Evolutionary conservation across 2,888 invertebrate species (phyloP), one percentile per base, ranked within the genome.

Genomic region (Pristionchus entomophagus): DNA sequence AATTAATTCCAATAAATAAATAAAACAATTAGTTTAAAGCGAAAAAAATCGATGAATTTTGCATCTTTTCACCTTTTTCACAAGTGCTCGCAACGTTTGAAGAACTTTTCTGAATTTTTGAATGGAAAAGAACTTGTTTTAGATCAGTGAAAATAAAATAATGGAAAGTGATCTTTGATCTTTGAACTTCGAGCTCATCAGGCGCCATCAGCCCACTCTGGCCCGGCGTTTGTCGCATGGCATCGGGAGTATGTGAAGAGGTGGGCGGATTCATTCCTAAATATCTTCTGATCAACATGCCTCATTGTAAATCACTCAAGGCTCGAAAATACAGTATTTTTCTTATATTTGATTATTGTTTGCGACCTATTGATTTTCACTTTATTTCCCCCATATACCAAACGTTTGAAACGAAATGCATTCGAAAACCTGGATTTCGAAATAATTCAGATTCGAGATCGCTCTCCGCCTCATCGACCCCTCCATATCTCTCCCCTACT

Each of bases 221-320:
- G 82, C 10, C 82, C 82, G 2, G 29, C 82, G 26, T 82, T 82
- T 29, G 59, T 82, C n/a, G 38, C 82, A 26, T 82, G 82, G 82
- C 82, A 82, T 19, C 49, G 82, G 49, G 82, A 82, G 41, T 82
- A 82, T 22, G 41, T 82, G 17, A 82, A 82, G 82, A 82, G 82
- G 82, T 59, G 45, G 14, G 14, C 45, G 6, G 14, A 6, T 45
- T 45, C 45, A 45, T 45, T 6, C 45, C 6, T 45, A 45, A 6
- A 45, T 45, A 45, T 45, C 45, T 45, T 45, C 45, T 6, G 45
- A 10, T 45, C 45, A 14, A 45, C 45, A 14, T 14, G 45, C 6
- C 8, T 45, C 45, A 22, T n/a, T n/a, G n/a, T n/a, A n/a, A n/a
- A n/a, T n/a, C n/a, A n/a, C n/a, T n/a, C n/a, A n/a, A n/a, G n/a